phyloP scores from a whole-genome alignment of 2,113 vertebrate genomes.

The Heterotilapia buettikoferi region DNA sequence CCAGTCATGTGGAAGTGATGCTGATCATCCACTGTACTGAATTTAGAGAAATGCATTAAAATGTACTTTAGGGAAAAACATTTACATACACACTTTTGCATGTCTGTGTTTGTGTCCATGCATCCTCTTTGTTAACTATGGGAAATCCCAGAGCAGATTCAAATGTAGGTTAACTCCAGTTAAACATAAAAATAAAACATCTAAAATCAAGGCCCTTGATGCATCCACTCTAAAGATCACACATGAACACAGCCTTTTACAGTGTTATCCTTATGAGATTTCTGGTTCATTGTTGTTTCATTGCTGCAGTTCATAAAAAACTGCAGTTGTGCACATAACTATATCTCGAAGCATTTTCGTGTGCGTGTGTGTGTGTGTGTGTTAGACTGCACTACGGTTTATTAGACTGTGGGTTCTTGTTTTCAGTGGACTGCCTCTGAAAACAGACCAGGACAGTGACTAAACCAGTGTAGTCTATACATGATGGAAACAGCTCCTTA shows the following conservation, averaged over 20 bases:
- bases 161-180: slow-evolving; percentile 39
- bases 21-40: not conserved
- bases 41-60: not conserved
- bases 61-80: not conserved
- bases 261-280: not conserved
- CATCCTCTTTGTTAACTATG: not conserved
- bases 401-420: not conserved
- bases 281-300: not conserved
- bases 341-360: not conserved
- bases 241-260: not conserved
- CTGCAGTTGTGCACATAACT: not conserved
- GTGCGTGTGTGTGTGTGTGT: not conserved
- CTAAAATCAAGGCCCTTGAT: not conserved
- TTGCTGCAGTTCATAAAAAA: not conserved
- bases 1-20: not conserved
- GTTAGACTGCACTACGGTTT: not conserved
- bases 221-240: not conserved
- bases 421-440: not conserved
- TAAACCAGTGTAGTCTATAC: not conserved
- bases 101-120: not conserved
- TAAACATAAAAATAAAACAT: slow-evolving; percentile 3
- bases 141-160: slow-evolving; percentile 4
- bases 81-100: not conserved
- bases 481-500: not conserved
- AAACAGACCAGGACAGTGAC: not conserved